Percentiles rank a stretch among this genome's conserved stretches.
Evolutionary conservation across 2,888 invertebrate species (phyloP).

Genomic region (Scaeva pyrastri): DNA sequence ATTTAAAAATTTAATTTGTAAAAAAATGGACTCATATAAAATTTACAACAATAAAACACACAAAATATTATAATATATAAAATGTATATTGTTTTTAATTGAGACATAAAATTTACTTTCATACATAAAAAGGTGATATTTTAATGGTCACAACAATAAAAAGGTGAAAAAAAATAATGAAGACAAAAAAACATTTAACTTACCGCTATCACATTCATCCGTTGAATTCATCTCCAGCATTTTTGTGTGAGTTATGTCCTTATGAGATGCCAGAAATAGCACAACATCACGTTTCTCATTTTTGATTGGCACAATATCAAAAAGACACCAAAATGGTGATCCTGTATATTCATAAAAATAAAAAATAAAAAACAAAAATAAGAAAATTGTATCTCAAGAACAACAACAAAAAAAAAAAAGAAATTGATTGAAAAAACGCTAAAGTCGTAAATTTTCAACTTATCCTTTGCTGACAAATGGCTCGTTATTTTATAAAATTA

Average conservation of each 20-base stretch:
- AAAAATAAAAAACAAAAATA: constrained; percentile 12
- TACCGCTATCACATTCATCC: constrained; percentile 94
- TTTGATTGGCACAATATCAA: constrained; percentile 99
- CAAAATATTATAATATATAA: no score
- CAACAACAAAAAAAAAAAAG: not conserved
- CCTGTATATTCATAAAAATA: constrained; percentile 85
- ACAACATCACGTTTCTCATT: constrained; percentile 99
- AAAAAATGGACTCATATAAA: not conserved
- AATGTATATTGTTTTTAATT: constrained; percentile 14
- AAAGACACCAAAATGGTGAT: constrained; percentile 96
- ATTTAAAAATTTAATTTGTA: not conserved
- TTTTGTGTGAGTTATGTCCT: constrained; percentile 97
- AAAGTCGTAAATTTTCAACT: not conserved
- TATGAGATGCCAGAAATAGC: constrained; percentile 97
- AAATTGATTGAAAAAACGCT: not conserved
- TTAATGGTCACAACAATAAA: not conserved
- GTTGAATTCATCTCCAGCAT: constrained; percentile 93
- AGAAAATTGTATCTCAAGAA: not conserved
- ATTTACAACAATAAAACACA: not conserved
- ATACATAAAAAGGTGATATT: not conserved
- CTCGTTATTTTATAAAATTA: constrained; percentile 1
- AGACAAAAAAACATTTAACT: constrained; percentile 83
- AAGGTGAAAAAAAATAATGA: not conserved
- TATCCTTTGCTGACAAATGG: not conserved
- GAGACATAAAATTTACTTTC: constrained; percentile 2